Conservation (phyloP, 2,113 vertebrate species). For the Leucopternis melanops region DNA sequence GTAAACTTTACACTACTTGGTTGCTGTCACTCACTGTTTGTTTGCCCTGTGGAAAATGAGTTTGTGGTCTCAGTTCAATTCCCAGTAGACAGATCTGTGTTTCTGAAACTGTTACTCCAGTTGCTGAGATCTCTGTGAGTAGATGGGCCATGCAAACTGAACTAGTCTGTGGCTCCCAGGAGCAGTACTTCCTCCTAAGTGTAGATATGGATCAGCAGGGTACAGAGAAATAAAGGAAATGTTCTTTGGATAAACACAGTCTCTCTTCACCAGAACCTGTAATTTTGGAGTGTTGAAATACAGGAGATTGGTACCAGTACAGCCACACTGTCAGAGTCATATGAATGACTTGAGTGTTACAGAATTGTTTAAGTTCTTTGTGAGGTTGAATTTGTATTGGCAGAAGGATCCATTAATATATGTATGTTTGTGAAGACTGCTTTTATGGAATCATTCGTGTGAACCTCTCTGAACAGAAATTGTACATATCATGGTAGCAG, state of each 20-base stretch:
- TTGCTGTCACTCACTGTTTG: neutral
- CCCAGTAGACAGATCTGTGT: neutral
- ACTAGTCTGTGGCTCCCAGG: neutral
- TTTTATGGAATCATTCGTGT: neutral
- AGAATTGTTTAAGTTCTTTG: neutral
- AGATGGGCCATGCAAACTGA: neutral
- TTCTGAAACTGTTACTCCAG: neutral
- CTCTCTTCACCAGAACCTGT: neutral
- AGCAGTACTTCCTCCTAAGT: neutral
- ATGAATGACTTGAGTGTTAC: neutral
- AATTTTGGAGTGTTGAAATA: neutral
- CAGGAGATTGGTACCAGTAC: neutral
- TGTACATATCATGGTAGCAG: neutral
- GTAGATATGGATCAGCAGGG: neutral
- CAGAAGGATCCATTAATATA: neutral
- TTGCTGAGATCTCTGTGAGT: neutral
- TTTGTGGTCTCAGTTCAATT: neutral
- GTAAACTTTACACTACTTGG: neutral
- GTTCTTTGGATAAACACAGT: neutral
- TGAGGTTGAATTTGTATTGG: neutral
- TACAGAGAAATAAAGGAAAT: no score
- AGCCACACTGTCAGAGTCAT: neutral
- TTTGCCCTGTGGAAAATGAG: neutral
- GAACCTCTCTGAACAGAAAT: neutral
- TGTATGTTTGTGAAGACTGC: neutral